Evolutionary conservation across 2,797 vertebrate genomes (phyloP).

Genomic region (Onychomys leucogaster): DNA sequence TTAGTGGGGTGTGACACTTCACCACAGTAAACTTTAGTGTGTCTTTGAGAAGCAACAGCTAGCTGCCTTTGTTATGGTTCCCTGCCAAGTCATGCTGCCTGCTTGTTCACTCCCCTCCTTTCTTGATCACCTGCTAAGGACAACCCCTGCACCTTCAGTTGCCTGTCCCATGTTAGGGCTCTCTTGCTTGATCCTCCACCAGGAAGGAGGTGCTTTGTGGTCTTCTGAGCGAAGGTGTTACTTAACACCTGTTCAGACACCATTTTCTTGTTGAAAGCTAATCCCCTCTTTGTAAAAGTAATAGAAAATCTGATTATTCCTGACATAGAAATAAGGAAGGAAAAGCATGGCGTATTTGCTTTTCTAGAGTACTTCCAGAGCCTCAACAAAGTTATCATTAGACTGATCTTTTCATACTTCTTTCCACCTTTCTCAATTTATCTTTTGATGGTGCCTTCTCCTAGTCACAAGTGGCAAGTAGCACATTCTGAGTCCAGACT

Average conservation of each 20-base stretch:
- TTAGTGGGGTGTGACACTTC: not conserved
- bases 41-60: not conserved
- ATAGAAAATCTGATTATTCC: not conserved
- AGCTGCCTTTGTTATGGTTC: not conserved
- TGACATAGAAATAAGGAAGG: not conserved
- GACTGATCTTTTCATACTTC: not conserved
- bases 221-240: not conserved
- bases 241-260: slow-evolving; percentile 11
- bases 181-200: not conserved
- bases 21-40: not conserved
- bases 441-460: not conserved
- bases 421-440: not conserved
- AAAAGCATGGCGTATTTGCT: not conserved
- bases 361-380: not conserved
- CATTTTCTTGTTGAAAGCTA: not conserved
- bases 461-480: not conserved
- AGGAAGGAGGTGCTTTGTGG: slow-evolving; percentile 13
- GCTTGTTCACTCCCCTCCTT: not conserved
- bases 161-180: not conserved
- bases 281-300: not conserved
- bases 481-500: not conserved
- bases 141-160: not conserved
- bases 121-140: not conserved
- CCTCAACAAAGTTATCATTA: not conserved
- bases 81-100: not conserved